A percentile compares a stretch with the other conserved stretches of the same genome.
Evolutionary conservation across 2,888 invertebrate genomes (phyloP).

Genomic region (Spisula solida): DNA sequence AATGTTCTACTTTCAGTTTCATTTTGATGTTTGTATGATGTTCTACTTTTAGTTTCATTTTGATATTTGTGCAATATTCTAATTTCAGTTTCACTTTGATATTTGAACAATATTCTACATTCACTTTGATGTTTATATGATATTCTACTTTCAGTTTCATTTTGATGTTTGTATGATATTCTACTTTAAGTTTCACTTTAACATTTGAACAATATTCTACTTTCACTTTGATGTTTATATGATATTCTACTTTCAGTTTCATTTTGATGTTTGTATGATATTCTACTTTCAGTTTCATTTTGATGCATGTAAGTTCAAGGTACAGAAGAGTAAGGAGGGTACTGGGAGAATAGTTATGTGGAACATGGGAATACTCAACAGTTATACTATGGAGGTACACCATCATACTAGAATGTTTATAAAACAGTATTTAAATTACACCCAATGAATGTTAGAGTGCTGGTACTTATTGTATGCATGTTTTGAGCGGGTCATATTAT

Average conservation of each 20-base stretch:
- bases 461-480: no score
- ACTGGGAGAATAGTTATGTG: conserved; percentile 97
- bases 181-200: conserved; percentile 93
- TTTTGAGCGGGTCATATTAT: no score
- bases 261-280: neutral
- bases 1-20: no score
- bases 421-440: no score
- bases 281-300: conserved; percentile 92
- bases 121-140: neutral
- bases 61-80: conserved; percentile 92
- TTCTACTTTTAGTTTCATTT: conserved; percentile 92
- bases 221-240: neutral
- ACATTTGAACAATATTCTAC: conserved; percentile 91
- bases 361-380: conserved; percentile 97
- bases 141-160: neutral
- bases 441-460: no score
- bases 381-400: conserved; percentile 94
- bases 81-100: neutral
- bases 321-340: conserved; percentile 97
- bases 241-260: neutral
- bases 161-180: neutral
- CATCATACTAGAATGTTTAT: neutral
- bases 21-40: neutral
- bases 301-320: conserved; percentile 97
- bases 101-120: no score